These are phyloP conservation scores for Caerostris darwini DNA, from an alignment of 1,140 invertebrate species.

Conservation along the genomic window DNA sequence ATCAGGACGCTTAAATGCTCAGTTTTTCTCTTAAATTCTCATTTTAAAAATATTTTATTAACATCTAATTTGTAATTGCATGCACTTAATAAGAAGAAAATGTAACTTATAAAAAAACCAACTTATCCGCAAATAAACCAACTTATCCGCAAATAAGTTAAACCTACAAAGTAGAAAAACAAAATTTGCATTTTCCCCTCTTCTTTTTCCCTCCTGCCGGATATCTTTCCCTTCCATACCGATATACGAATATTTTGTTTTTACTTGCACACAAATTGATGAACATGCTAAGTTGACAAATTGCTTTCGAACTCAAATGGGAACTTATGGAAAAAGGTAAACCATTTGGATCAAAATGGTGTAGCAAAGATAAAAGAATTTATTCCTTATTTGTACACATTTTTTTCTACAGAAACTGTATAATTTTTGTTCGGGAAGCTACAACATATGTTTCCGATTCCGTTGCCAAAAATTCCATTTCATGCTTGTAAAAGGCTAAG, in stretches of 20 bases:
- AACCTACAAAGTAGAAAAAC: too few species aligned
- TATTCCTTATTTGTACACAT: conserved; percentile 8
- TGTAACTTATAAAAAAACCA: too few species aligned
- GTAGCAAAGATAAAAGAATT: conserved; percentile 12
- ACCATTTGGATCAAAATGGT: conserved; percentile 5
- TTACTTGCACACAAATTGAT: neutral
- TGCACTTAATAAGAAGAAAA: too few species aligned
- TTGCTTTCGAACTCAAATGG: neutral
- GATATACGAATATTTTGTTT: neutral
- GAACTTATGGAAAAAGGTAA: neutral
- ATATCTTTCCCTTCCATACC: neutral
- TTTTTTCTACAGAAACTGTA: conserved; percentile 6
- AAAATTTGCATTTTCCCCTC: neutral
- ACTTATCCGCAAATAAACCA: neutral
- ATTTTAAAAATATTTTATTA: too few species aligned
- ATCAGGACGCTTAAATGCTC: too few species aligned
- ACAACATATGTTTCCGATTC: neutral
- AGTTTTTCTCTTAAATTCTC: too few species aligned
- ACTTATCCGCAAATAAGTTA: too few species aligned
- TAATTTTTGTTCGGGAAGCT: conserved; percentile 12
- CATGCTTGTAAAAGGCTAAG: neutral
- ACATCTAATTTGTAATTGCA: too few species aligned
- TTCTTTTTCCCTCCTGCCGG: neutral
- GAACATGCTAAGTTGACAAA: conserved; percentile 18
- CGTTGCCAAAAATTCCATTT: conserved; percentile 29